Evolutionary conservation across 1,140 invertebrate genomes (phyloP).

Genomic region (Penaeus chinensis): DNA sequence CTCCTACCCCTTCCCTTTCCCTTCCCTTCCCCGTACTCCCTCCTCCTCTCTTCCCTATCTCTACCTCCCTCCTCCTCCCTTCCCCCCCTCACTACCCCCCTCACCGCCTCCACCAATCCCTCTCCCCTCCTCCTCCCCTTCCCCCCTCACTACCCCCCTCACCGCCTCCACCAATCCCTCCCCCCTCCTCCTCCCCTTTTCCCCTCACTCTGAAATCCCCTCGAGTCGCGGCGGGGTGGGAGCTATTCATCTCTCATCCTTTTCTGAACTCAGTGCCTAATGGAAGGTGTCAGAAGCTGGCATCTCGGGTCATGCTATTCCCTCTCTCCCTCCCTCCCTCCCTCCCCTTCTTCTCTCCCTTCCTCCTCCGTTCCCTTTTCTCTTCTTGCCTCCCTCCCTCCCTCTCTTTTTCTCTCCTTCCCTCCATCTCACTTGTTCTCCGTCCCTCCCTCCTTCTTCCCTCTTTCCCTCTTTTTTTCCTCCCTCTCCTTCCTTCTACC

Average conservation of each 20-base stretch:
- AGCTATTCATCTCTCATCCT: conserved; percentile 40
- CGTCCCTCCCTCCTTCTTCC: too few species aligned
- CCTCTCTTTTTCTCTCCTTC: too few species aligned
- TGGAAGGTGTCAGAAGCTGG: conserved; percentile 45
- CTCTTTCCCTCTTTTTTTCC: too few species aligned
- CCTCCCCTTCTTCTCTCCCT: neutral
- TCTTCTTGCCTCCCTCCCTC: neutral
- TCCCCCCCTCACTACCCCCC: neutral
- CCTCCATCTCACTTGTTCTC: too few species aligned
- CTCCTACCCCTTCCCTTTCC: neutral
- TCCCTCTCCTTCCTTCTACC: too few species aligned
- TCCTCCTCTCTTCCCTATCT: neutral
- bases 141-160: neutral
- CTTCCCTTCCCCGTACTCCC: too few species aligned
- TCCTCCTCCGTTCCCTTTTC: neutral
- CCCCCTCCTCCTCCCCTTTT: neutral
- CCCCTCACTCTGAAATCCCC: neutral
- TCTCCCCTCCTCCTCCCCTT: neutral
- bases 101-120: neutral
- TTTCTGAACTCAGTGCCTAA: conserved; percentile 40
- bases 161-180: neutral
- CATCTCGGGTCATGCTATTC: conserved; percentile 2
- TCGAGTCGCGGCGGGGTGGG: neutral
- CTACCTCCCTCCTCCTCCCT: neutral
- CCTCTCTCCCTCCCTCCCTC: neutral